Evolutionary conservation across 2,113 vertebrate species (phyloP).

Genomic region (Neodon shergylaensis): DNA sequence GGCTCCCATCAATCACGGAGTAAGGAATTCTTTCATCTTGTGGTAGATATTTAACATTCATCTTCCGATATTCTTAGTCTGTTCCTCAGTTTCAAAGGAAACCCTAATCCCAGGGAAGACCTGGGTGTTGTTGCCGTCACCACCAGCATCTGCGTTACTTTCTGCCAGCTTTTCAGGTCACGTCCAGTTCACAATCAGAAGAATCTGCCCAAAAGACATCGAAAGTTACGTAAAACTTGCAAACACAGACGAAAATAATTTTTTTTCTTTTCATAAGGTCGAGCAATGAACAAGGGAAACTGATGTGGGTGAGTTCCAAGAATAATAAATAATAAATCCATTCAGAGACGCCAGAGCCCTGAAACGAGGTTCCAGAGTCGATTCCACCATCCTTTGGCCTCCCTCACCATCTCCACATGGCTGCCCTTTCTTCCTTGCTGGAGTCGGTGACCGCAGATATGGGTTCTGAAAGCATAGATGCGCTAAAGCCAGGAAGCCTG

Average conservation of each 20-base stretch:
- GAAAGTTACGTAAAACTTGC: constrained; percentile 57
- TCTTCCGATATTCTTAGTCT: constrained; percentile 56
- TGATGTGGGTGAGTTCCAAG: neutral
- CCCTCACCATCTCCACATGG: neutral
- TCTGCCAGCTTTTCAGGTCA: constrained; percentile 59
- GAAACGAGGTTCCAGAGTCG: neutral
- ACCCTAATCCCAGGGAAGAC: constrained; percentile 43
- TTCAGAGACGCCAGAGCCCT: constrained; percentile 28
- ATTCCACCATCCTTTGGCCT: neutral
- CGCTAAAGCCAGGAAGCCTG: neutral
- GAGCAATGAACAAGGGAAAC: neutral
- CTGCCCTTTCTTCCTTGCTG: neutral
- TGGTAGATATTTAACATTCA: constrained; percentile 76
- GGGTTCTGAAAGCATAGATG: neutral
- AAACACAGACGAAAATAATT: constrained; percentile 65
- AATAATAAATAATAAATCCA: constrained; percentile 54
- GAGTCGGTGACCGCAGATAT: neutral
- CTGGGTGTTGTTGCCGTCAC: constrained; percentile 36
- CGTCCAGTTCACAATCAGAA: constrained; percentile 57
- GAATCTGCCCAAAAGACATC: constrained; percentile 46
- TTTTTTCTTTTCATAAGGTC: neutral
- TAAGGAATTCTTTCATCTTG: constrained; percentile 75
- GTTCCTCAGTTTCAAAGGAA: constrained; percentile 68
- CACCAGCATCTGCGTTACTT: constrained; percentile 36
- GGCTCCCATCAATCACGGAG: constrained; percentile 69